Conservation (phyloP, 2,113 vertebrate species). For the Parus major region DNA sequence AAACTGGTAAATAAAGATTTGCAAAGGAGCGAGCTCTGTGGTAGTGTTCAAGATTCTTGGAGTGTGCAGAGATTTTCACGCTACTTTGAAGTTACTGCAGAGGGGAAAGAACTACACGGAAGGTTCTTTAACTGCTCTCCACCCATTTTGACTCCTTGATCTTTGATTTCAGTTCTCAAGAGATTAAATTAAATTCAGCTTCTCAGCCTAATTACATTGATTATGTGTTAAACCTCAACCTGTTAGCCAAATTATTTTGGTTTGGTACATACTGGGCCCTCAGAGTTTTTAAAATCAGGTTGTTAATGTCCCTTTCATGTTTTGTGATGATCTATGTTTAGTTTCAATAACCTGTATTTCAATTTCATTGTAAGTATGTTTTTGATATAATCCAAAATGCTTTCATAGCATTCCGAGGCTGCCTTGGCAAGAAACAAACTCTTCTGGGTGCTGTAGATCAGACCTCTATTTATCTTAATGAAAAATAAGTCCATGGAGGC, state of each 20-base stretch:
- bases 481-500: neutral
- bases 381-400: neutral
- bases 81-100: neutral
- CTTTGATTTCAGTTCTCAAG: constrained; percentile 27
- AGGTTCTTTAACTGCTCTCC: neutral
- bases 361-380: neutral
- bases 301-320: neutral
- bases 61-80: neutral
- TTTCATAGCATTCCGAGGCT: neutral
- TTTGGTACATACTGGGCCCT: neutral
- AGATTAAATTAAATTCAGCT: neutral
- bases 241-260: neutral
- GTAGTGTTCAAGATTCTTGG: neutral
- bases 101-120: neutral
- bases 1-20: neutral
- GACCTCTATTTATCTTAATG: neutral
- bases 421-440: neutral
- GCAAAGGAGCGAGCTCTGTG: neutral
- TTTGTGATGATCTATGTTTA: neutral
- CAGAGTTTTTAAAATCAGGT: neutral
- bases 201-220: neutral
- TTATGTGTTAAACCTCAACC: neutral
- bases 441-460: constrained; percentile 25
- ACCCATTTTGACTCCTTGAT: neutral
- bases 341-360: neutral